These are phyloP conservation scores for Halichondria panicea DNA, from an alignment of 37 sponge, comb jelly and placozoan genomes.

Conservation along the genomic window DNA sequence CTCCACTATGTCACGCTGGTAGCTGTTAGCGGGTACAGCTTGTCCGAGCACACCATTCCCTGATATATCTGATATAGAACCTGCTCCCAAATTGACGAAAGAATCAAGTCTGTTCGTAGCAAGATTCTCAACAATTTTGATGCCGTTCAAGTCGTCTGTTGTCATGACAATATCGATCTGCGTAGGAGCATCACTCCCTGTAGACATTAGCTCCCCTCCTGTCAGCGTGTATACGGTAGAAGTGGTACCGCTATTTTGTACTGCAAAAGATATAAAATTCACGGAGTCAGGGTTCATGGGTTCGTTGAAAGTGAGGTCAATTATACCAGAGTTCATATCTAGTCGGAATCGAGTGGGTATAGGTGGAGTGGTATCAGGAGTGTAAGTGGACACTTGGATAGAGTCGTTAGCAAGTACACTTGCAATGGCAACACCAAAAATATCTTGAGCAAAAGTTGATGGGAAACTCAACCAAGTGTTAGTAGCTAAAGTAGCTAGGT, in stretches of 20 bases:
- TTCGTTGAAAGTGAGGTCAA: constrained; percentile 55
- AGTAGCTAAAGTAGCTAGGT: constrained; percentile 17
- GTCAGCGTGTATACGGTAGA: constrained; percentile 36
- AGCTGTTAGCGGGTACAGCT: constrained; percentile 6
- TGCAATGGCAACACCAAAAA: neutral
- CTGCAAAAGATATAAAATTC: constrained; percentile 27
- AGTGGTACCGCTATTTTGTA: constrained; percentile 21
- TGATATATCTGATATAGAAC: constrained; percentile 36
- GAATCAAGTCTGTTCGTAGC: constrained; percentile 42
- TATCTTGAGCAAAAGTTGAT: constrained; percentile 10
- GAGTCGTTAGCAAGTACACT: neutral
- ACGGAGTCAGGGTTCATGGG: constrained; percentile 38
- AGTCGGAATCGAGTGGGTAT: constrained; percentile 35
- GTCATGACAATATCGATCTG: constrained; percentile 28
- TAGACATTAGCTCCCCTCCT: constrained; percentile 28
- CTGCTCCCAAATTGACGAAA: constrained; percentile 29
- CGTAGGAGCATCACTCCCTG: constrained; percentile 40
- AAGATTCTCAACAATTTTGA: constrained; percentile 50
- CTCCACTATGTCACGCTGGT: neutral
- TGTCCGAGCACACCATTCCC: constrained; percentile 17
- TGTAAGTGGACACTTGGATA: neutral
- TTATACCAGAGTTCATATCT: constrained; percentile 65
- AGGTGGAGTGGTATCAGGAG: constrained; percentile 31
- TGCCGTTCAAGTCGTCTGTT: constrained; percentile 50
- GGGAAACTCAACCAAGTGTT: constrained; percentile 22